Conservation (phyloP, 1,140 invertebrate genomes). For the Drosophila pseudoobscura region DNA sequence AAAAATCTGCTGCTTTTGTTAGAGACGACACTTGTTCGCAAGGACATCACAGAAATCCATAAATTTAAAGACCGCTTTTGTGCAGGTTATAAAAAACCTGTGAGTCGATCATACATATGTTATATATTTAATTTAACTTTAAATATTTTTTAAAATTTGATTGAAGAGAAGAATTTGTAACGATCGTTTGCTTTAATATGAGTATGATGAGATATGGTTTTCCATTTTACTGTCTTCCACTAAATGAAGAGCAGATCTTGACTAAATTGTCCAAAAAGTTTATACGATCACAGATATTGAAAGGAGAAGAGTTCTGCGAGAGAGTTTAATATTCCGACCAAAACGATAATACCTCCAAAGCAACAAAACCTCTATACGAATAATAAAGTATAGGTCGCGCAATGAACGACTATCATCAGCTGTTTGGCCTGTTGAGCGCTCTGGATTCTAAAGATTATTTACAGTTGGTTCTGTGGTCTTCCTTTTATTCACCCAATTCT, state of each 20-base stretch:
- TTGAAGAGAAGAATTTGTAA: no score
- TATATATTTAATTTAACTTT: no score
- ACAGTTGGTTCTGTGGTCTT: constrained; percentile 1
- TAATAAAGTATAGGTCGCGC: constrained; percentile 17
- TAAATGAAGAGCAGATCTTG: no score
- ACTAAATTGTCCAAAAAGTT: no score
- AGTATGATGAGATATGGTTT: no score
- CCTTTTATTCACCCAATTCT: constrained; percentile 62
- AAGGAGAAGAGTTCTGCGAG: no score
- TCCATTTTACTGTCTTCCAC: no score
- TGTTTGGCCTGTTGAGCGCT: constrained; percentile 71
- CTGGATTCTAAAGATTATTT: constrained; percentile 34
- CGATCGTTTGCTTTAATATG: no score
- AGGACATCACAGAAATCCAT: constrained; percentile 79
- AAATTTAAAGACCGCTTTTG: constrained; percentile 70
- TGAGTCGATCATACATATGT: no score
- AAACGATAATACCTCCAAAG: no score
- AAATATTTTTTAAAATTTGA: no score
- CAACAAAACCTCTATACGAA: background rate
- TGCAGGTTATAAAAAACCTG: constrained; percentile 30
- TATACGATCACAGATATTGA: background rate
- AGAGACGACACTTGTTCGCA: constrained; percentile 68
- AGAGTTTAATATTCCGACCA: no score
- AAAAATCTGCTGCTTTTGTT: constrained; percentile 37
- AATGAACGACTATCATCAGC: constrained; percentile 40